Base-by-base conservation (phyloP, 2,888 invertebrate genomes). In the Hirtodrosophila duncani region DNA sequence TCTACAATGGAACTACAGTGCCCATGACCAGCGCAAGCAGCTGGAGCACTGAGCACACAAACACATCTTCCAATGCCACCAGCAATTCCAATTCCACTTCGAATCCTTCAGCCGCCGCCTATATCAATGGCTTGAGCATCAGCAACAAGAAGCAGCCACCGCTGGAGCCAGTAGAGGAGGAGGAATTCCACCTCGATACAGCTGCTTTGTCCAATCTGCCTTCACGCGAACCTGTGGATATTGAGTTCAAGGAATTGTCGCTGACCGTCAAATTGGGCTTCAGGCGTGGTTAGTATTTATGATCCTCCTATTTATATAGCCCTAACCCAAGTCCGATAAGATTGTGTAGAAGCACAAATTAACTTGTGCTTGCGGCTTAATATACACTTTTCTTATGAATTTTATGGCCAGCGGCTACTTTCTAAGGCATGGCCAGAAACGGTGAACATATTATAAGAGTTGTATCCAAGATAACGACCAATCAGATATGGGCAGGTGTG, bases 191-290 rank as follows among this genome's bases (percentile, higher is more conserved):
- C 14, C 42, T 62, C 3, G 64, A 75, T 11, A 48, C 44, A 11
- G 63, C 61, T 30, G 82, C 82, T 1, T 78, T 87, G 11, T 83
- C 85, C 11, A 85, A 86, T 62, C 65, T 87, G 41, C 87, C 87
- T 5, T 59, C 82, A 4, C 87, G 87, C 31, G 88, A 90, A 8
- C 89, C 90, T 1, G 89, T 94, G 21, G 93, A 94, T 80, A 90
- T 95, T 58, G 89, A 90, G 63, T 94, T 94, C 84, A 91, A 91
- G 51, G 91, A 93, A 79, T 89, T 95, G 59, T 90, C 90, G 0
- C 93, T 92, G 79, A 92, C 90, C 0, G 94, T 94, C 10, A 90
- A 89, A 23, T 87, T 92, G 50, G 94, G 93, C 63, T 91, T 91
- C 23, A 89, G 90, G 78, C 92, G 91, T 90, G 93, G 94, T 94